A percentile compares a stretch with the other conserved stretches of the same genome.
phyloP scores from a whole-genome alignment of 2,113 vertebrate genomes.

The Cynocephalus volans region DNA sequence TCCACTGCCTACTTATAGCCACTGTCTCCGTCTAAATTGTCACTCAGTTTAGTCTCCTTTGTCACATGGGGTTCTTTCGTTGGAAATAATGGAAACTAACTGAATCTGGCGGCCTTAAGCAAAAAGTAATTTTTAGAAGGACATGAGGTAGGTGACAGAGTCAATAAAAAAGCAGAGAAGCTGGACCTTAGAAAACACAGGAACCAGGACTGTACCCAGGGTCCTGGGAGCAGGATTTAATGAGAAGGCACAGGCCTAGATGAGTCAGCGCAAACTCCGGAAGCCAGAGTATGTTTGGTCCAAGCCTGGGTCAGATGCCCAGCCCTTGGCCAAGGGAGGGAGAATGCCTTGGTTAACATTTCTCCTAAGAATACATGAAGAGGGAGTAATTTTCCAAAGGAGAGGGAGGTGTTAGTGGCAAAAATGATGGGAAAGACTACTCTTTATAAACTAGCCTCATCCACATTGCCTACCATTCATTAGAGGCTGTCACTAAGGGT shows the following conservation, averaged over 20 bases:
- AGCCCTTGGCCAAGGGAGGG: neutral
- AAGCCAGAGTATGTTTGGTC: too few species aligned
- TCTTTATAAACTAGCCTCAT: neutral
- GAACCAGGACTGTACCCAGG: too few species aligned
- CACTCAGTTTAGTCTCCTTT: neutral
- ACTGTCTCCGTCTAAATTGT: neutral
- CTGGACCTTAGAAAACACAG: neutral
- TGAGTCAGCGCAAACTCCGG: neutral
- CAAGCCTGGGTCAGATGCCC: neutral
- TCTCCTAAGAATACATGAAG: neutral
- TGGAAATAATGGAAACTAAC: neutral
- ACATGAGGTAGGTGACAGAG: neutral
- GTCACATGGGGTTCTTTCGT: neutral
- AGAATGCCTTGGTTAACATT: neutral
- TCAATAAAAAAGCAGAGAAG: neutral
- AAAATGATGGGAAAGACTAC: neutral
- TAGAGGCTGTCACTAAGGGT: neutral
- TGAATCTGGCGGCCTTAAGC: neutral
- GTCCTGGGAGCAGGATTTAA: neutral
- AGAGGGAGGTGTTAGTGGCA: neutral
- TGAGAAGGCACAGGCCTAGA: accelerated
- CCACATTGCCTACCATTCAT: neutral
- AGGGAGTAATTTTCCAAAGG: neutral
- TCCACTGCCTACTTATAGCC: neutral
- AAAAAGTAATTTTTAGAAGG: neutral